Evolutionary conservation across 1,140 invertebrate genomes (phyloP), one percentile per base, ranked within the genome.

Genomic region (Aphelinus atriplicis): DNA sequence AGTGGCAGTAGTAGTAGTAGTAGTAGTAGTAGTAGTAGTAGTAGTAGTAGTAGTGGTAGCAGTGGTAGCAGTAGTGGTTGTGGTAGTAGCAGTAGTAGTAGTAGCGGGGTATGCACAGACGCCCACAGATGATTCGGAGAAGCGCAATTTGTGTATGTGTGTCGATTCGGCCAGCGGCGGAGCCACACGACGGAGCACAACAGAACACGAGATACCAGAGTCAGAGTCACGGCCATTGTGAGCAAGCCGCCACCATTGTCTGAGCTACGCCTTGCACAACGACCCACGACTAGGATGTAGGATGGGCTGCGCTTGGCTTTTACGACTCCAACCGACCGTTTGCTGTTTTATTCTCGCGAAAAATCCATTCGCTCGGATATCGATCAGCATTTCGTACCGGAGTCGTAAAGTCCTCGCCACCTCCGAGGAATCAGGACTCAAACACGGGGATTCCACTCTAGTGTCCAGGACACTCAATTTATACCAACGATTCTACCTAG

Each of bases 161-260:
- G 26, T 26, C 26, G 26, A 26, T 26, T 26, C 26, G 26, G 26
- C 26, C 26, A 65, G 53, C 48, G 70, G 9, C 9, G 51, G 9
- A 4, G 51, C 4, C 51, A 53, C 51, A 53, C 51, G 48, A 50
- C 56, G 63, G 55, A 53, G 64, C 60, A 70, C 46, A 75, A 75
- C 65, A 86, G 81, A 86, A 86, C 87, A 88, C 84, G 84, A 53
- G 4, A 87, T 86, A 86, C 85, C 84, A 85, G 55, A 71, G 86
- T 88, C 81, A 87, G 85, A 88, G 83, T 85, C 83, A 86, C 83
- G 84, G 80, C 81, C 78, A 83, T 82, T 81, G 82, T 4, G 26
- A 60, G 66, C 65, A 58, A 74, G 80, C 85, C 81, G 82, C 83
- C 85, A 86, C 85, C 85, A 84, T 80, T 76, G 56, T 76, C 67